Evolutionary conservation across 1,140 invertebrate genomes (phyloP), one percentile per base, ranked within the genome.

Genomic region (Daktulosphaira vitifoliae): DNA sequence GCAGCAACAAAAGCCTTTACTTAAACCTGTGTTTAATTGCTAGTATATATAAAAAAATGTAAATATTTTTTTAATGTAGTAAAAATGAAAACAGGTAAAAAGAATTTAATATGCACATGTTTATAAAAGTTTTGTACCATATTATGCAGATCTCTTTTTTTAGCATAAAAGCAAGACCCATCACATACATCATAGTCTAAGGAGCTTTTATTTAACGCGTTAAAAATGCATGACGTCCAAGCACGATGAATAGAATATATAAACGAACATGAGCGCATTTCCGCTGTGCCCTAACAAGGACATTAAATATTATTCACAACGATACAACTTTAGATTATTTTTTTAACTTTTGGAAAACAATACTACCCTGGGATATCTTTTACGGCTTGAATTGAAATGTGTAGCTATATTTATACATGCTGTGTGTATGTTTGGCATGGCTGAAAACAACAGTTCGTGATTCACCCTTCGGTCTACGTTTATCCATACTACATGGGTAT

Each of bases 361-460:
- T n/a, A 39, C 33, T 20, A 16, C 22, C 20, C 9, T 20, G 20
- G 6, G 39, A 54, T 38, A 23, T 54, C 33, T 37, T 37, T 23
- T 38, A 39, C 37, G 51, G 18, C 6, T 15, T 26, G 33, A 54
- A 39, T 38, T 54, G 18, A 54, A 54, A 54, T 37, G 13, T 13
- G 33, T 13, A 39, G 18, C 6, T 16, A 2, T 15, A 38, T 22
- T 18, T 18, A 38, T 20, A n/a, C 7, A 13, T 20, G 37, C 29
- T 29, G 9, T n/a, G 38, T 23, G 16, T 42, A 59, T 44, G 42
- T 59, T 59, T 59, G 54, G 39, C 54, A 42, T 38, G 4, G 4
- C 42, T 46, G 23, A 38, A 59, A 59, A 59, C 39, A 38, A 42
- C 42, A 42, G 42, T 38, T 25, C 54, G 54, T 59, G 54, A 44